phyloP scores from a whole-genome alignment of 2,888 invertebrate species.

The Drosophila prolongata region DNA sequence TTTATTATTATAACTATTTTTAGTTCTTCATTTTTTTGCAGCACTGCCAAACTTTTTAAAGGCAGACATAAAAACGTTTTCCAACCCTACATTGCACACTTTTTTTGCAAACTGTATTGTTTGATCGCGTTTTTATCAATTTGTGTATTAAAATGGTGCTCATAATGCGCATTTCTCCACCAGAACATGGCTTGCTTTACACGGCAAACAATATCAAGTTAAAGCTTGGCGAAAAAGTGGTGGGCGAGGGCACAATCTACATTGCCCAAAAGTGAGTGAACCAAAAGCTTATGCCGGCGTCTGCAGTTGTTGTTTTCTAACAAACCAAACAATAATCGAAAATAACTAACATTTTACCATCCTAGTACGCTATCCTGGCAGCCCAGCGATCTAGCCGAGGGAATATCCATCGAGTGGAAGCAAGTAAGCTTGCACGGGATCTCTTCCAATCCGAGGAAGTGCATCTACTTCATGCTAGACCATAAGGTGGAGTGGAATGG shows the following conservation, averaged over 20 bases:
- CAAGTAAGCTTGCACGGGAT: slow-evolving; percentile 83
- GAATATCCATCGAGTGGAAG: slow-evolving; percentile 83
- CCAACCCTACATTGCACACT: no score
- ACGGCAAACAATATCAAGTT: slow-evolving; percentile 79
- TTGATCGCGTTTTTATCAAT: slow-evolving; percentile 33
- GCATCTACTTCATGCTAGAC: slow-evolving; percentile 83
- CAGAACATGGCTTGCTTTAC: slow-evolving; percentile 81
- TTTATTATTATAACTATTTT: no score
- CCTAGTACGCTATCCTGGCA: slow-evolving; percentile 82
- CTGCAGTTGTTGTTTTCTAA: slow-evolving; percentile 7
- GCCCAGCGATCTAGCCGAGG: slow-evolving; percentile 77
- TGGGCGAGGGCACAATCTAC: slow-evolving; percentile 82
- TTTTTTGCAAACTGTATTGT: slow-evolving; percentile 1
- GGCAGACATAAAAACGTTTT: not conserved
- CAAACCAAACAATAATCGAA: not conserved
- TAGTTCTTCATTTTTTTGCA: no score
- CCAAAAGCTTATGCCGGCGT: slow-evolving; percentile 26
- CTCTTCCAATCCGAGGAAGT: slow-evolving; percentile 79
- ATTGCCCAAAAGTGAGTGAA: slow-evolving; percentile 81
- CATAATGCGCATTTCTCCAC: slow-evolving; percentile 78
- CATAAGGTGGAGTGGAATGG: slow-evolving; percentile 82
- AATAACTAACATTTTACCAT: not conserved
- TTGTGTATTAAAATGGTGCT: slow-evolving; percentile 80
- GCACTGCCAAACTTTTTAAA: not conserved
- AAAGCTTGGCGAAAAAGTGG: slow-evolving; percentile 78